Evolutionary conservation across 2,113 vertebrate species (phyloP).

Genomic region (Copsychus sechellarum): DNA sequence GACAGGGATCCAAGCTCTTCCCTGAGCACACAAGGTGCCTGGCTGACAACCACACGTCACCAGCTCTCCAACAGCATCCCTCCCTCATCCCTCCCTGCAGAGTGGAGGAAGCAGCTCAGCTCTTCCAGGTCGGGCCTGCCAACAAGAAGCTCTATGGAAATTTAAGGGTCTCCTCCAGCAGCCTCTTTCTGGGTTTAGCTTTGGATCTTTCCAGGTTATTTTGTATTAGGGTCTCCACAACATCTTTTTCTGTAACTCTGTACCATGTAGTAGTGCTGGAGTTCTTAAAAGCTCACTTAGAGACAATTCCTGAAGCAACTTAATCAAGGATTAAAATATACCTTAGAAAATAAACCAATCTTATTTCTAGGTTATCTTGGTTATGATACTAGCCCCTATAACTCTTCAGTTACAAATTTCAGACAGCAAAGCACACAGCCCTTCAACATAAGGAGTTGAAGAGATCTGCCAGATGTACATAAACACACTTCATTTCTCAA

Average conservation of each 20-base stretch:
- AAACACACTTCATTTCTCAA: background rate
- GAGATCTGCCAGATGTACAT: background rate
- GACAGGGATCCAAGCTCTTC: background rate
- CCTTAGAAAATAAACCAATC: background rate
- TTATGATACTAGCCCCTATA: background rate
- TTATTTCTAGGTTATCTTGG: background rate
- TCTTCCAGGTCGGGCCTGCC: background rate
- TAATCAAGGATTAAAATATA: background rate
- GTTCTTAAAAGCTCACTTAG: background rate
- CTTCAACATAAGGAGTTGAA: background rate
- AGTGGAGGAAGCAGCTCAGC: background rate
- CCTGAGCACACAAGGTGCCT: background rate
- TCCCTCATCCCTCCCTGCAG: background rate
- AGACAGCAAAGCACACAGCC: background rate
- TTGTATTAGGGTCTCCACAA: background rate
- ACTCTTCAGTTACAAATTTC: background rate
- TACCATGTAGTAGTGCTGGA: background rate
- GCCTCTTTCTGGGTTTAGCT: background rate
- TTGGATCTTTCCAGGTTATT: background rate
- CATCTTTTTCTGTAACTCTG: background rate
- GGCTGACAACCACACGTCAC: background rate
- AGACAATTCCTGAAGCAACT: background rate
- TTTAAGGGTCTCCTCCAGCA: background rate
- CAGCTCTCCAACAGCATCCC: accelerated
- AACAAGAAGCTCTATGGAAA: background rate